Conservation (phyloP, 2,888 invertebrate species). For the Scaptomyza flava region DNA sequence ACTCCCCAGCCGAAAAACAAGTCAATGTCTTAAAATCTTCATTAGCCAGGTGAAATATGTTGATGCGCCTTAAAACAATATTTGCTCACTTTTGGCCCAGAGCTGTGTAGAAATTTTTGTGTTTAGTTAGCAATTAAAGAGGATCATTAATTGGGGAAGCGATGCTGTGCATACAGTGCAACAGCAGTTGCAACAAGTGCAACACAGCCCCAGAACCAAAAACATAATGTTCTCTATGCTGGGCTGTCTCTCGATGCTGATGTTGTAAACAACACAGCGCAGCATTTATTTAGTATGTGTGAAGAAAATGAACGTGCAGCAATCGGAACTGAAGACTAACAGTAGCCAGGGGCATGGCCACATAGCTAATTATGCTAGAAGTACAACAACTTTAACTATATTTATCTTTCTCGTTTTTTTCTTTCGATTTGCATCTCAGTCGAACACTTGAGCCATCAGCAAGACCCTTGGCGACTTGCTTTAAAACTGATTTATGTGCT, state of each 20-base stretch:
- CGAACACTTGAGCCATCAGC: constrained; percentile 64
- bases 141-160: constrained; percentile 12
- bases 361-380: constrained; percentile 64
- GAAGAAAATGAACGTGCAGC: constrained; percentile 71
- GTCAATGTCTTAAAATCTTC: constrained; percentile 37
- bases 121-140: constrained; percentile 75
- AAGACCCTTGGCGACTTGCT: constrained; percentile 63
- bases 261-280: constrained; percentile 72
- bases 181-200: constrained; percentile 28
- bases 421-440: background rate
- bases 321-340: constrained; percentile 48
- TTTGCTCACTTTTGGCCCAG: constrained; percentile 58
- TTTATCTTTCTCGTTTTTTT: background rate
- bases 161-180: background rate
- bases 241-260: constrained; percentile 39
- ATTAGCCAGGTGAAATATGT: constrained; percentile 69
- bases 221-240: constrained; percentile 33
- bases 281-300: constrained; percentile 80
- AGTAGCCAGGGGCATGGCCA: constrained; percentile 57
- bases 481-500: constrained; percentile 73
- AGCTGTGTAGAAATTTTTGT: constrained; percentile 40
- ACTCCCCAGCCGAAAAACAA: constrained; percentile 12
- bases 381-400: background rate
- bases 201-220: constrained; percentile 13
- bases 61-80: constrained; percentile 76